Base-by-base conservation (phyloP, 2,797 vertebrate genomes). In the Peromyscus attwateri region DNA sequence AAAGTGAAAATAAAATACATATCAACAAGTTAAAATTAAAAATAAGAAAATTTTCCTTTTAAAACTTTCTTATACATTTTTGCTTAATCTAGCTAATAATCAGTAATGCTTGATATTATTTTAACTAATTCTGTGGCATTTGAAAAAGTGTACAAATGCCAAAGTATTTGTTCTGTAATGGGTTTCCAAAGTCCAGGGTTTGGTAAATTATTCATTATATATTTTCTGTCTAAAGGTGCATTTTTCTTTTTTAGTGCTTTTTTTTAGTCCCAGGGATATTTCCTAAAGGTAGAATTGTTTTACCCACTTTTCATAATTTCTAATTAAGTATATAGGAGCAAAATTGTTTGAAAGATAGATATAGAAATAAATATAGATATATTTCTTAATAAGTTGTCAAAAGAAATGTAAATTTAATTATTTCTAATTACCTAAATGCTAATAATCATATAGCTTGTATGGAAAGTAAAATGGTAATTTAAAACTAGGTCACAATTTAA, bases 151-250 rank as follows among this genome's bases (percentile, higher is more conserved):
- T 91, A 92, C 16, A 14, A 13, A 57, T 29, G 87, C 87, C 17
- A 55, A 89, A 95, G 40, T 97, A 96, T 12, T 52, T 52, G 90
- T 92, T 49, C 43, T 92, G 34, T 49, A 97, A 81, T 87, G 92
- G 97, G 17, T 96, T 97, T 96, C 57, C 57, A 88, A 34, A 77
- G 76, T 46, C 71, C 94, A 14, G 10, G 52, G 95, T 49, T 95
- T 29, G 95, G 52, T 62, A 93, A n/a, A 83, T 13, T 81, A 89
- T 43, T 89, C 29, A 68, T 60, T 96, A 57, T 68, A 43, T 94
- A 89, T 97, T 92, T 96, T 97, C 96, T 98, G 96, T 3, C 68
- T 93, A 60, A 96, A 97, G 95, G 94, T 25, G 4, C 2, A 37
- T 25, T 14, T 70, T 52, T 84, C 31, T 34, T 52, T n/a, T 52